A percentile compares a stretch with the other conserved stretches of the same genome.
These are phyloP conservation scores for Sycophila texana DNA, from an alignment of 2,888 invertebrate genomes.

Conservation along the genomic window DNA sequence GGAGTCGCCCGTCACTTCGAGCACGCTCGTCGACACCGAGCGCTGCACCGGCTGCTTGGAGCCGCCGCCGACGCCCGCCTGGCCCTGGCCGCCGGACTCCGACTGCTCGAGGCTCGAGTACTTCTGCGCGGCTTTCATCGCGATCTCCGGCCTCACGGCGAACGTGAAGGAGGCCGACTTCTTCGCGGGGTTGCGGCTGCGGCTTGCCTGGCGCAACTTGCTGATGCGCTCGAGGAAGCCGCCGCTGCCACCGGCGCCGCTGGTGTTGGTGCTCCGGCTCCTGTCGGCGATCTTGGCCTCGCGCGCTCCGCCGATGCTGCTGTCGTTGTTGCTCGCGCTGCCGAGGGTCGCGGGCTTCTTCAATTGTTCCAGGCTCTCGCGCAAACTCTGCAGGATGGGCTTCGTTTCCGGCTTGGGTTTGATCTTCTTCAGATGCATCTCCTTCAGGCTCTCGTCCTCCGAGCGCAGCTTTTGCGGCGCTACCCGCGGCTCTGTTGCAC, in stretches of 20 bases:
- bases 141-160: constrained; percentile 71
- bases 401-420: constrained; percentile 71
- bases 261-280: constrained; percentile 4
- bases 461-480: constrained; percentile 70
- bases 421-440: constrained; percentile 72
- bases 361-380: constrained; percentile 70
- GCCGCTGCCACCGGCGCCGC: constrained; percentile 67
- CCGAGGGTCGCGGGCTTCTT: constrained; percentile 61
- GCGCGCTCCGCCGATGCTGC: constrained; percentile 60
- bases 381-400: constrained; percentile 71
- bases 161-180: constrained; percentile 76
- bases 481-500: constrained; percentile 73
- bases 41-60: constrained; percentile 71
- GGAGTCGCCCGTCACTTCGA: constrained; percentile 66
- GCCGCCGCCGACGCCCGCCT: constrained; percentile 15
- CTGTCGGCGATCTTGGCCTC: constrained; percentile 61
- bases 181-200: constrained; percentile 71
- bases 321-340: constrained; percentile 28
- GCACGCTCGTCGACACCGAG: constrained; percentile 71
- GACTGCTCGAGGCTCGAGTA: constrained; percentile 72
- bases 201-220: constrained; percentile 70
- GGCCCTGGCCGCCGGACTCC: constrained; percentile 32
- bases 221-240: constrained; percentile 71
- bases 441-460: constrained; percentile 66
- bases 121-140: constrained; percentile 67